Base-by-base conservation (phyloP, 2,113 vertebrate genomes). In the Telmatochromis sp. region DNA sequence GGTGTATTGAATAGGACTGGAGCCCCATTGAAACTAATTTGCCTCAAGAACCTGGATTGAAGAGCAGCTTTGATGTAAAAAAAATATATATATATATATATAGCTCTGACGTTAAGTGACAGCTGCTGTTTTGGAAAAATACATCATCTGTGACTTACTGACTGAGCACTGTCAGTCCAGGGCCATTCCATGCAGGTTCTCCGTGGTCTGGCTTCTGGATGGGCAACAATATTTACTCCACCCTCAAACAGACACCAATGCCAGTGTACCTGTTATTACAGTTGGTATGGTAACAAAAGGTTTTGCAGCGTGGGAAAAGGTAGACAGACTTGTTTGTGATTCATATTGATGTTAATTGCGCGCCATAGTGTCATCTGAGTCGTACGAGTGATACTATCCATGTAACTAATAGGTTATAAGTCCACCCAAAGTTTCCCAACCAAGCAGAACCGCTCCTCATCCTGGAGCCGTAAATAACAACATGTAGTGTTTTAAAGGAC, bases 281-380 rank as follows among this genome's bases (percentile, higher is more conserved):
- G 49, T 84, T 49, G 47, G 12, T 51, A 73, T 42, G 21, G 49
- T 10, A 87, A 81, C 47, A 82, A 80, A 53, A 42, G 1, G 1
- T 15, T 83, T 81, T 85, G 33, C 75, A 83, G 55, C 13, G 9
- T 11, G 5, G 45, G 5, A 57, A 21, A 3, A 28, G 21, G 80
- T 45, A 37, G 82, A 55, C 53, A 54, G 89, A 89, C 94, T 63
- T 45, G 92, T 91, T 92, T 90, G 49, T 90, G 90, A 93, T 86
- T 89, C 81, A 91, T 83, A 17, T 14, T 9, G 58, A 78, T 7
- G 14, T 23, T 78, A 37, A 10, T 81, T 15, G 31, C 1, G 7
- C 3, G 4, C 28, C 4, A 49, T 5, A 26, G 23, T 40, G 14
- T 82, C 28, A 3, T 19, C 51, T 2, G 2, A 54, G 28, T 55